Evolutionary conservation across 1,140 invertebrate species (phyloP).

Genomic region (Colletes latitarsis): DNA sequence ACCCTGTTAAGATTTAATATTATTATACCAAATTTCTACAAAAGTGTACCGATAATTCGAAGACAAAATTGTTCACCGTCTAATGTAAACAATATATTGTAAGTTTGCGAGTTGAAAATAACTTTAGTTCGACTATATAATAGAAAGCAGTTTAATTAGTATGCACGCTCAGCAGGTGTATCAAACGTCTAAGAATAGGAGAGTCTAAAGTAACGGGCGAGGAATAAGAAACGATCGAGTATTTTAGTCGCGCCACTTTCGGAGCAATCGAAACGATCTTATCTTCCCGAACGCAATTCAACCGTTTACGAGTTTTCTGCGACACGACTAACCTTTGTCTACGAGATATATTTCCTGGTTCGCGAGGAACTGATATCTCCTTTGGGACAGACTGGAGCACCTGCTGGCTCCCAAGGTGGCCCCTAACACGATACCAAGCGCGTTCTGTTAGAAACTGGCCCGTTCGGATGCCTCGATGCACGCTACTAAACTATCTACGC

Average conservation of each 20-base stretch:
- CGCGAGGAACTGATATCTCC: slow-evolving; percentile 59
- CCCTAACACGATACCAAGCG: slow-evolving; percentile 54
- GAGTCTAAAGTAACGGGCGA: not conserved
- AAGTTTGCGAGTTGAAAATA: no score
- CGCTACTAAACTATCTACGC: slow-evolving; percentile 16
- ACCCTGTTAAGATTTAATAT: no score
- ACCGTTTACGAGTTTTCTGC: slow-evolving; percentile 57
- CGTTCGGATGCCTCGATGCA: slow-evolving; percentile 34
- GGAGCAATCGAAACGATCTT: slow-evolving; percentile 34
- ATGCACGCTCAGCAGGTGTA: no score
- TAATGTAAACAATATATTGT: no score
- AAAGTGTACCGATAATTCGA: no score
- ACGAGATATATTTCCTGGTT: slow-evolving; percentile 57
- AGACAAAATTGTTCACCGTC: no score
- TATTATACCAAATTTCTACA: no score
- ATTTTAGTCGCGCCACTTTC: not conserved
- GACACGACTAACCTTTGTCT: slow-evolving; percentile 52
- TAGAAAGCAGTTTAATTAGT: no score
- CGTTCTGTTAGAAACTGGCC: slow-evolving; percentile 46
- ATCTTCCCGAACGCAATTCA: slow-evolving; percentile 41
- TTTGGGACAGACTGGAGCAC: slow-evolving; percentile 48
- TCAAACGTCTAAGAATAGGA: no score
- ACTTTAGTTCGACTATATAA: no score
- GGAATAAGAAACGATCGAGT: slow-evolving; percentile 8
- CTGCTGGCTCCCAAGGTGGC: slow-evolving; percentile 64